Evolutionary conservation across 2,113 vertebrate genomes (phyloP), one percentile per base, ranked within the genome.

Genomic region (Stigmatopora nigra): DNA sequence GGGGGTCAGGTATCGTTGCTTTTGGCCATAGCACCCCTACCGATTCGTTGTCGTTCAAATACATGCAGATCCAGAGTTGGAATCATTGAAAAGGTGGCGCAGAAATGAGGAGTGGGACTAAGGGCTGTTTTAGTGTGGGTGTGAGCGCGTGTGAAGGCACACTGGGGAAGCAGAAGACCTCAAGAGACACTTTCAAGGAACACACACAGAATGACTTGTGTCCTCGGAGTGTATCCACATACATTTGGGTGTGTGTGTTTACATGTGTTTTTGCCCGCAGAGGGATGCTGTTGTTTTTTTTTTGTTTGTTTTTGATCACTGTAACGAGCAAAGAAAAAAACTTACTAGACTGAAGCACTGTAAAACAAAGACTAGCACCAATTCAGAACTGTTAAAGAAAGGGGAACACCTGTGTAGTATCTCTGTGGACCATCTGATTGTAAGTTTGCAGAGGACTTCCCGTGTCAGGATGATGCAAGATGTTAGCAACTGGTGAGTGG

Each of bases 21-120:
- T 61, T 78, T 85, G 81, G 88, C 80, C 82, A 72, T 81, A 80
- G 79, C 76, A 78, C 69, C 70, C 82, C 80, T 79, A 80, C 75
- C 76, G 76, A 56, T 75, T 69, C 71, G 63, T n/a, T 78, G 79
- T 67, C 61, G 61, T 77, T 81, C 67, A 68, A 70, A 71, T 44
- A 63, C 65, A 47, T 49, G 73, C 35, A 75, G 48, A 68, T 61
- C 56, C 41, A 61, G 36, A 70, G 57, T 41, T 31, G 56, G 48
- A 67, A 64, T 13, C 60, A 20, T 52, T 35, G 44, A 48, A 68
- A 58, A 36, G 61, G 20, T 35, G 46, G 70, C 45, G 45, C 63
- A 62, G 57, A 74, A 61, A 65, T 60, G 56, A 59, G 61, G n/a
- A 53, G 63, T 41, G 46, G 61, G 52, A 45, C 16, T 61, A 20